Percentiles rank a stretch among this genome's conserved stretches.
Evolutionary conservation across 2,888 invertebrate genomes (phyloP).

Genomic region (Artemia sinica): DNA sequence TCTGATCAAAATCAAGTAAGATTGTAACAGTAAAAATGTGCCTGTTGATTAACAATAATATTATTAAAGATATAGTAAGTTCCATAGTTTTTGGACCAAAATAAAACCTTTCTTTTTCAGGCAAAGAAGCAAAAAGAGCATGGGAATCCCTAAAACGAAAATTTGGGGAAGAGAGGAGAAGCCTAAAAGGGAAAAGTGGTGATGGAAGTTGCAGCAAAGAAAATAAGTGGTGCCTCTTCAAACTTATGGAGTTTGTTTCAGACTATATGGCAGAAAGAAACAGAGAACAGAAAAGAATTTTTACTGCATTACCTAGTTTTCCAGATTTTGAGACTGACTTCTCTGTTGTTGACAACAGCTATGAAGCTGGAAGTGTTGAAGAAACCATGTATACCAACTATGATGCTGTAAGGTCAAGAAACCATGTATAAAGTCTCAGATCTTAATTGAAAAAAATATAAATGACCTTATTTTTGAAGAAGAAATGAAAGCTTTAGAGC

Average conservation of each 20-base stretch:
- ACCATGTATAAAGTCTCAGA: too few relatives aligned
- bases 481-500: background rate
- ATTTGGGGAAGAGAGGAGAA: constrained; percentile 5
- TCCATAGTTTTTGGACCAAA: background rate
- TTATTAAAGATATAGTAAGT: too few relatives aligned
- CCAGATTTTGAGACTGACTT: constrained; percentile 2
- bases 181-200: background rate
- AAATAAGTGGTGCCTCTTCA: constrained; percentile 7
- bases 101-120: background rate
- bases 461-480: constrained; percentile 9
- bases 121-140: background rate
- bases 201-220: background rate
- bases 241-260: constrained; percentile 1
- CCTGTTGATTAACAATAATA: too few relatives aligned
- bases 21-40: too few relatives aligned
- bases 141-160: background rate
- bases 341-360: background rate
- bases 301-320: background rate
- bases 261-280: background rate
- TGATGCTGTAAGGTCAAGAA: too few relatives aligned
- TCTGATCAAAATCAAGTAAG: too few relatives aligned
- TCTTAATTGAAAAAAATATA: constrained; percentile 1
- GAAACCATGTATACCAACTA: too few relatives aligned
- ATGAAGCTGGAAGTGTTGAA: background rate
- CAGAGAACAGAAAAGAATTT: constrained; percentile 11